Conservation (phyloP, 2,113 vertebrate genomes). For the Seriola quinqueradiata region DNA sequence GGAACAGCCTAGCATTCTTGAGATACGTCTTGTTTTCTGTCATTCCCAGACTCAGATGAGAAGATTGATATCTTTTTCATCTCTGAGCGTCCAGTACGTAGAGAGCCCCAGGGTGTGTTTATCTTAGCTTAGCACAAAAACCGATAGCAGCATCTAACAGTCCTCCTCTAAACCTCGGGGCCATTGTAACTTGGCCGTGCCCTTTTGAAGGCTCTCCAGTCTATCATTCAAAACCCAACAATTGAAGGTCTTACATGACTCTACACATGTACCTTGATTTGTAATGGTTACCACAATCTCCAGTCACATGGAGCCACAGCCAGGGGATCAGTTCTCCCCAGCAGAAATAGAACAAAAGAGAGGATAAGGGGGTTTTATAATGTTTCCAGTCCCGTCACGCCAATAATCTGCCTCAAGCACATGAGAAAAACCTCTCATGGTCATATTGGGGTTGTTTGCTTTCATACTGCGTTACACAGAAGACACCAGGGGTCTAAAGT, state of each 20-base stretch:
- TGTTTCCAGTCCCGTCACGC: background rate
- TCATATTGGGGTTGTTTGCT: background rate
- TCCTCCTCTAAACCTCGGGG: background rate
- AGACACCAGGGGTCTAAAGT: slow-evolving; percentile 15
- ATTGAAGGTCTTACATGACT: slow-evolving; percentile 8
- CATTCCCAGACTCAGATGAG: background rate
- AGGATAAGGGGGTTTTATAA: background rate
- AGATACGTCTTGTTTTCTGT: background rate
- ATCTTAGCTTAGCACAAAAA: slow-evolving; percentile 10
- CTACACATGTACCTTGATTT: slow-evolving; percentile 31
- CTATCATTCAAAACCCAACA: background rate
- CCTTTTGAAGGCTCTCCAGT: background rate
- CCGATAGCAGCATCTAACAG: background rate
- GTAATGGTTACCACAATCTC: slow-evolving; percentile 21
- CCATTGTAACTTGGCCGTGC: background rate
- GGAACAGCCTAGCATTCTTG: background rate
- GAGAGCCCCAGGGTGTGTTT: background rate
- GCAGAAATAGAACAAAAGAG: slow-evolving; percentile 3
- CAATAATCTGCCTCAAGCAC: slow-evolving; percentile 7
- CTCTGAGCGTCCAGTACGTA: background rate
- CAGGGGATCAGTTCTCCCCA: background rate
- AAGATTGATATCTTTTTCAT: background rate
- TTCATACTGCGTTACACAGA: slow-evolving; percentile 8
- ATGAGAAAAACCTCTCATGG: background rate
- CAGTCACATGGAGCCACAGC: slow-evolving; percentile 26